Percentiles rank a stretch among this genome's conserved stretches.
Evolutionary conservation across 2,797 vertebrate species (phyloP).

Genomic region (Nasua narica): DNA sequence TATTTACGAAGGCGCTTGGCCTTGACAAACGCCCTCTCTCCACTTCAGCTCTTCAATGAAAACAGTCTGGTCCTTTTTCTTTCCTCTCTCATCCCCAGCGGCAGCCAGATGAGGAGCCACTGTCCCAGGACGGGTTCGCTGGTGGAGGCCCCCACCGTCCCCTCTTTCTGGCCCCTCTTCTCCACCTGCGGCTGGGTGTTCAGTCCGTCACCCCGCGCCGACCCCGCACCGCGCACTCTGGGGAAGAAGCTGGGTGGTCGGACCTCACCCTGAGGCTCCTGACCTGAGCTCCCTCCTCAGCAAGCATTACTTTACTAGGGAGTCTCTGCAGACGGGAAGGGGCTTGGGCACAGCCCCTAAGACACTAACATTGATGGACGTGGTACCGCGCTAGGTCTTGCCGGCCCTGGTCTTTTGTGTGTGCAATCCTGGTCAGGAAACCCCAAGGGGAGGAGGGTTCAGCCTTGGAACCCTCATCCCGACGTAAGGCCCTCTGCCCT

Average conservation of each 20-base stretch:
- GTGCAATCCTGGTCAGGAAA: neutral
- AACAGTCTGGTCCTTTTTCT: neutral
- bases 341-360: neutral
- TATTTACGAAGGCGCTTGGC: neutral
- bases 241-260: neutral
- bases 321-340: neutral
- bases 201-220: neutral
- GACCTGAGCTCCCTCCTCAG: neutral
- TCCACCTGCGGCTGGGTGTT: neutral
- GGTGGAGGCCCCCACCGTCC: no score
- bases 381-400: fast-evolving
- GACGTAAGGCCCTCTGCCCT: neutral
- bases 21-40: neutral
- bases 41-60: neutral
- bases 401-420: neutral
- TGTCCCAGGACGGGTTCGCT: neutral
- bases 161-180: neutral
- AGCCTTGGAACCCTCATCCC: neutral
- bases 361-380: neutral
- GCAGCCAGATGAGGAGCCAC: neutral
- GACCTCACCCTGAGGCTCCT: neutral
- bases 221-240: fast-evolving
- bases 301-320: neutral
- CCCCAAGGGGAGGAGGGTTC: neutral
- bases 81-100: neutral